Evolutionary conservation across 1,140 invertebrate genomes (phyloP).

Genomic region (Gryon sp.): DNA sequence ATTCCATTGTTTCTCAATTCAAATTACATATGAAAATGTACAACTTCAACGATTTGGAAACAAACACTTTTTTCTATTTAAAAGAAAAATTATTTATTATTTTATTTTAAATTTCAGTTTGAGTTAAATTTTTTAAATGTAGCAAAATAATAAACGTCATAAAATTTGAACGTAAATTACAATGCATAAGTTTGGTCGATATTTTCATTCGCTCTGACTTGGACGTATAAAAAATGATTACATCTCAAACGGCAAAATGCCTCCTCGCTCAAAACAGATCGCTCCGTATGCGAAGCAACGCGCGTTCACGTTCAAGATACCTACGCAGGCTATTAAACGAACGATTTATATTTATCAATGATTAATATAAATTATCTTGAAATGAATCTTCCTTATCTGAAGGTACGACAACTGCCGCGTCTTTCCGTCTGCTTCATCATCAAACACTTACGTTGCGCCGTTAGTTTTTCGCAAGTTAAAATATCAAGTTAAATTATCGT

Average conservation of each 20-base stretch:
- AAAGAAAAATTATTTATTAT: background rate
- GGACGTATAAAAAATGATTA: constrained; percentile 42
- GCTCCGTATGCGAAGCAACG: constrained; percentile 12
- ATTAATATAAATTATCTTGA: constrained; percentile 55
- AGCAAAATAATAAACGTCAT: constrained; percentile 16
- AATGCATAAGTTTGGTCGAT: constrained; percentile 38
- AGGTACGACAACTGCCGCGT: constrained; percentile 25
- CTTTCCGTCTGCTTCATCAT: constrained; percentile 30
- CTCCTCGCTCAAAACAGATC: constrained; percentile 26
- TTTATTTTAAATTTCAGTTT: background rate
- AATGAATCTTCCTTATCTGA: constrained; percentile 57
- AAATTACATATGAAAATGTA: constrained; percentile 6
- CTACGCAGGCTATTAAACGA: constrained; percentile 47
- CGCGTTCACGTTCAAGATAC: constrained; percentile 19
- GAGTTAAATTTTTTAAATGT: background rate
- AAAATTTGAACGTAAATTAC: constrained; percentile 35
- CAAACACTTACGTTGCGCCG: background rate
- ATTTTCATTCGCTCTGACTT: constrained; percentile 28
- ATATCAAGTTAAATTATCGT: constrained; percentile 44
- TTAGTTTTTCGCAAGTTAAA: constrained; percentile 33
- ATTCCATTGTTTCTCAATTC: constrained; percentile 31
- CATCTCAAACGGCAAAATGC: constrained; percentile 29
- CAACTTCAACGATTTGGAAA: background rate
- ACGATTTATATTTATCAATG: constrained; percentile 62
- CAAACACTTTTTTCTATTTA: background rate